phyloP scores from a whole-genome alignment of 2,113 vertebrate genomes.

The Calcarius ornatus region DNA sequence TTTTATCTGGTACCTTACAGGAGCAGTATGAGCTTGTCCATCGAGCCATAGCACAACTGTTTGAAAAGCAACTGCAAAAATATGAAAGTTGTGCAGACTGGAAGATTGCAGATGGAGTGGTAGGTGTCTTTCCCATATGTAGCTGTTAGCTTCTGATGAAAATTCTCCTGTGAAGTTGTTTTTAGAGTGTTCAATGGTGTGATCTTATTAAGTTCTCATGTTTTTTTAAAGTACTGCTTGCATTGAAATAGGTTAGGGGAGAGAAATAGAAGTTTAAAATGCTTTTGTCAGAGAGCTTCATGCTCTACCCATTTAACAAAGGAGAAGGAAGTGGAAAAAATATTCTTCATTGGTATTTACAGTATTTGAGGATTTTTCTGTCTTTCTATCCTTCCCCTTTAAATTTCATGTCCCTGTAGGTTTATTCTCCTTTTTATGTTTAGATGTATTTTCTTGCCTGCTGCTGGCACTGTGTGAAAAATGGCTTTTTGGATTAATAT shows the following conservation, averaged over 20 bases:
- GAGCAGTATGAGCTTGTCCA: conserved; percentile 98
- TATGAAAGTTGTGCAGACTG: conserved; percentile 84
- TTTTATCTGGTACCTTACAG: conserved; percentile 55
- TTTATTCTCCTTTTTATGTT: not conserved
- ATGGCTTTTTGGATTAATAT: not conserved
- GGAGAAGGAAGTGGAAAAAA: not conserved
- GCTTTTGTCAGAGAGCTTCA: not conserved
- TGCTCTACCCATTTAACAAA: not conserved
- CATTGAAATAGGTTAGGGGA: not conserved
- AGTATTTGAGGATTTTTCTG: not conserved
- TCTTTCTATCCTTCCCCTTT: not conserved
- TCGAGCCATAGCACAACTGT: conserved; percentile 92
- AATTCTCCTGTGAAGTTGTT: not conserved
- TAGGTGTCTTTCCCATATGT: conserved; percentile 54
- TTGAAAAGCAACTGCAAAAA: conserved; percentile 89
- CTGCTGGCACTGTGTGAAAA: not conserved
- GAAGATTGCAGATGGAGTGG: conserved; percentile 88
- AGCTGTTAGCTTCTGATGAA: not conserved
- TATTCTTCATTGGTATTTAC: not conserved
- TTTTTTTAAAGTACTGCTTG: not conserved
- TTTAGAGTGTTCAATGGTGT: not conserved
- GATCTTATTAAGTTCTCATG: not conserved
- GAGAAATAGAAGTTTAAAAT: not conserved
- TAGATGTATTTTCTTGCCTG: not conserved
- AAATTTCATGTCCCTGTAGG: not conserved